Evolutionary conservation across 2,113 vertebrate genomes (phyloP), one percentile per base, ranked within the genome.

Genomic region (Sturnira hondurensis): DNA sequence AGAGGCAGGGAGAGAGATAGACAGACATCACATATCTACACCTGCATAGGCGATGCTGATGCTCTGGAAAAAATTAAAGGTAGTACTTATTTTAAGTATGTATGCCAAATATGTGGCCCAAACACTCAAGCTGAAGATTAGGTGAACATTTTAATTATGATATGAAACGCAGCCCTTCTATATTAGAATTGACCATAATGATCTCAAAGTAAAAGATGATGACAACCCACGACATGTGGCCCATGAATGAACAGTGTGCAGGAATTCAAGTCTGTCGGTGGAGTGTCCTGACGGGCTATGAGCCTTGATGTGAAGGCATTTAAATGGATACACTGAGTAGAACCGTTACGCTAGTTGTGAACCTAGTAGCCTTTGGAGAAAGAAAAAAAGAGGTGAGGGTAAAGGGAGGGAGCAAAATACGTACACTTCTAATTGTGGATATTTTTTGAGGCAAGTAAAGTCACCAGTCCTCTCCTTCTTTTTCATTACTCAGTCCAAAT

Each of bases 401-500:
- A 81, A 83, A 68, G 5, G 22, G 14, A 85, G 91, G 4, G 24
- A 58, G 6, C 63, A 24, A 88, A 91, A 92, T 28, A 56, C 52
- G 1, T 43, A 15, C 31, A 41, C 36, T 68, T 94, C 76, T 93
- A 81, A 88, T 87, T 86, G 92, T 67, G 52, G 38, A 7, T 86
- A 86, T 97, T 95, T 95, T 95, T 95, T 50, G 67, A 97, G 80
- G 26, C 65, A 76, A 85, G 88, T 86, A 87, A 97, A 97, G 77
- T 82, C 67, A 95, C 95, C 61, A 58, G 28, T 87, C 38, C 41
- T 86, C 93, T 74, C 43, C 82, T 93, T 93, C 76, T 56, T 95
- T 96, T 90, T 97, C 71, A 85, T 97, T 96, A 95, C 93, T 96
- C 77, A 96, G 91, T 63, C 88, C 96, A 97, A 96, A 96, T 74